Evolutionary conservation across 2,888 invertebrate genomes (phyloP).

Genomic region (Athrips mouffetella): DNA sequence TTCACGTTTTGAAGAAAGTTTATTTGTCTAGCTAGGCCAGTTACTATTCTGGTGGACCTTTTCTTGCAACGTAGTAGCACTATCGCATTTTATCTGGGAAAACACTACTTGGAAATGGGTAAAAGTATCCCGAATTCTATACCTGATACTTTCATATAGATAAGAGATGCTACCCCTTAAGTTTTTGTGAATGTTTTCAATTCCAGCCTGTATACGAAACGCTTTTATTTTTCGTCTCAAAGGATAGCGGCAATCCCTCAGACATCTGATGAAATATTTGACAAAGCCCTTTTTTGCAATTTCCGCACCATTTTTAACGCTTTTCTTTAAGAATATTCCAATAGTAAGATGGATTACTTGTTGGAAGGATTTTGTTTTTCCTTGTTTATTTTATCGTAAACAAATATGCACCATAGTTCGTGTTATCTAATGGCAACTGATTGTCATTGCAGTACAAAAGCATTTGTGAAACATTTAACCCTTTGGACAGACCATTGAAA

Average conservation of each 20-base stretch:
- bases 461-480: no score
- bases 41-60: no score
- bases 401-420: no score
- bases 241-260: conserved; percentile 35
- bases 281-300: conserved; percentile 46
- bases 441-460: no score
- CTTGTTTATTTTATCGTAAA: neutral
- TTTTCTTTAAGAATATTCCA: conserved; percentile 27
- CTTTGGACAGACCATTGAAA: no score
- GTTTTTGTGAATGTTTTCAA: neutral
- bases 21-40: no score
- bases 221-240: conserved; percentile 31
- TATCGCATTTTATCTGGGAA: no score
- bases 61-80: no score
- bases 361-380: conserved; percentile 3
- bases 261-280: conserved; percentile 46
- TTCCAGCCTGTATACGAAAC: neutral
- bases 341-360: conserved; percentile 27
- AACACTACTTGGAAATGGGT: no score
- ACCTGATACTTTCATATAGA: neutral
- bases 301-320: conserved; percentile 33
- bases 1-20: no score
- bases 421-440: no score
- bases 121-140: no score
- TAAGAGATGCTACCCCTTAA: neutral